A percentile compares a stretch with the other conserved stretches of the same genome.
phyloP scores from a whole-genome alignment of 1,140 invertebrate genomes.

The Apocrypta bakeri region DNA sequence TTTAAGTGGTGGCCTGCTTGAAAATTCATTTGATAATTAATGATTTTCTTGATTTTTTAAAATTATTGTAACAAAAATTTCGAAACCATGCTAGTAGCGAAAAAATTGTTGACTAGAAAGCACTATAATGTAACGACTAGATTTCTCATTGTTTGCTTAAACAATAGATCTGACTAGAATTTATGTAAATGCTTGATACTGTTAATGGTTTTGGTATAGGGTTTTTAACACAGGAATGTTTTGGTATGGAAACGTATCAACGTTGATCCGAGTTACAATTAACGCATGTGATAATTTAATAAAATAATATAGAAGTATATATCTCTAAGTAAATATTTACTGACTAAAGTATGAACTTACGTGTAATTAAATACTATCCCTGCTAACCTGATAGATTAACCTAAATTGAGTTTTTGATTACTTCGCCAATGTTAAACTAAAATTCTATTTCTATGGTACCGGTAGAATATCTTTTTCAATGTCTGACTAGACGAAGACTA shows the following conservation, averaged over 20 bases:
- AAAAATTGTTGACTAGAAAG: slow-evolving; percentile 33
- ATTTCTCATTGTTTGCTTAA: slow-evolving; percentile 15
- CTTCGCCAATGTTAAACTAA: slow-evolving; percentile 38
- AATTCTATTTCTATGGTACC: slow-evolving; percentile 44
- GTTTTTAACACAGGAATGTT: slow-evolving; percentile 11
- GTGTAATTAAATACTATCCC: slow-evolving; percentile 7
- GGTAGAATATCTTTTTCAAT: slow-evolving; percentile 18
- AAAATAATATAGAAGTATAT: slow-evolving; percentile 5
- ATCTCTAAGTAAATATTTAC: neutral
- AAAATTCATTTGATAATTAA: slow-evolving; percentile 37
- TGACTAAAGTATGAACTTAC: neutral
- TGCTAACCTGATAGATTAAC: slow-evolving; percentile 47
- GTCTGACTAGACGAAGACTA: slow-evolving; percentile 42
- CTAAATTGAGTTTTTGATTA: slow-evolving; percentile 45
- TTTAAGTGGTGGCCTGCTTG: slow-evolving; percentile 42
- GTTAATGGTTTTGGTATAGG: neutral
- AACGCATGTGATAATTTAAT: slow-evolving; percentile 22
- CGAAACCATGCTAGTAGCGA: neutral
- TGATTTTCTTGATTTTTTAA: slow-evolving; percentile 25
- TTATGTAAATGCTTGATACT: neutral
- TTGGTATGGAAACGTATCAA: slow-evolving; percentile 13
- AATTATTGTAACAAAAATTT: slow-evolving; percentile 24
- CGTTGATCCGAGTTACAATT: slow-evolving; percentile 7
- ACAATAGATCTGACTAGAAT: slow-evolving; percentile 41
- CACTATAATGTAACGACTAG: slow-evolving; percentile 37